Evolutionary conservation across 2,113 vertebrate species (phyloP).

Genomic region (Artemisiospiza belli): DNA sequence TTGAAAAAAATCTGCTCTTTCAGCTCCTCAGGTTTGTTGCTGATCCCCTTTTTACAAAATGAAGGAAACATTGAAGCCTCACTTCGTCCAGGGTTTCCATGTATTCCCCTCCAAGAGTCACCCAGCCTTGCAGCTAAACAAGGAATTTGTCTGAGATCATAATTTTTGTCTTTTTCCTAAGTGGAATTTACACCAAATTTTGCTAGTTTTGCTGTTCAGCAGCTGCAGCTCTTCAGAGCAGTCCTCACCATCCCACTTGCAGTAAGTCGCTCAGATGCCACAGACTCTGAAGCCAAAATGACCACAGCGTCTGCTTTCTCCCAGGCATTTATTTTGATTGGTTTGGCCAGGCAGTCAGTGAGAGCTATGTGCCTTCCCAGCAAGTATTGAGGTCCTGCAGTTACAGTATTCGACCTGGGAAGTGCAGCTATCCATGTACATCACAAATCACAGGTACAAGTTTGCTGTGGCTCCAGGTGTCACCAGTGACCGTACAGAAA

Average conservation of each 20-base stretch:
- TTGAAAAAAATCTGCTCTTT: background rate
- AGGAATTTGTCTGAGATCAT: background rate
- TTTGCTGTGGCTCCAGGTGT: fast-evolving
- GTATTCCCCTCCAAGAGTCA: background rate
- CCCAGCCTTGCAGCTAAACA: background rate
- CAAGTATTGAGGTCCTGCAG: background rate
- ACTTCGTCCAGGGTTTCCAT: background rate
- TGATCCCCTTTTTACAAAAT: background rate
- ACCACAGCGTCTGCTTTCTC: background rate
- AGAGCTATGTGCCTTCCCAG: background rate
- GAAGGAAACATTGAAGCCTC: background rate
- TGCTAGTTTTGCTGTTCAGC: background rate
- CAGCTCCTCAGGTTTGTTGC: background rate
- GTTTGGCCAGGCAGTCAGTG: background rate
- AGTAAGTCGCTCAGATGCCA: background rate
- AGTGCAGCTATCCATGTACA: background rate
- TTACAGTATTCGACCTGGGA: background rate
- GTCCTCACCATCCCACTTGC: background rate
- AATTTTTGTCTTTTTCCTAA: background rate
- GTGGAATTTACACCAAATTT: background rate
- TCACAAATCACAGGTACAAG: fast-evolving
- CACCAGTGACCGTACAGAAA: fast-evolving
- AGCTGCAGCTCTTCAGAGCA: background rate
- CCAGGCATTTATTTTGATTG: background rate
- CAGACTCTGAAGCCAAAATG: background rate